Evolutionary conservation across 2,113 vertebrate genomes (phyloP), one percentile per base, ranked within the genome.

Genomic region (Taxidea taxus): DNA sequence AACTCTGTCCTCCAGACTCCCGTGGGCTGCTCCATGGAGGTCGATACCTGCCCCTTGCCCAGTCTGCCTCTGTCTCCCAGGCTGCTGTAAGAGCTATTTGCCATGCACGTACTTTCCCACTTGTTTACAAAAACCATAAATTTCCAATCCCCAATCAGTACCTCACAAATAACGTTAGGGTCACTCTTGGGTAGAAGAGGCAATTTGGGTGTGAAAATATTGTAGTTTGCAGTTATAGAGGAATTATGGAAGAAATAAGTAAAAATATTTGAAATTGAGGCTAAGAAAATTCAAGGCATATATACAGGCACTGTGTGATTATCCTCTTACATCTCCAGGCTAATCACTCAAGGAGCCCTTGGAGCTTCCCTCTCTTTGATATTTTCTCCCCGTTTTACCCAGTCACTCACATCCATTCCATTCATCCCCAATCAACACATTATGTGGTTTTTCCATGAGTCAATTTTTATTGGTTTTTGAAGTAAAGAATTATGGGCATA

Each of bases 391-490:
- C 16, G 2, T 37, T 54, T 31, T 27, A 23, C 68, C 84, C 34
- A 23, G 70, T 39, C 42, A 39, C n/a, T 58, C 68, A 60, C 85
- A 92, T 84, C 68, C 68, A 60, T 62, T n/a, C 75, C 92, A 91
- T 42, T 95, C 90, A 87, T 58, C 23, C 58, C 84, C 72, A 97
- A 64, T 95, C 90, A 97, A 94, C 95, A 97, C 92, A 88, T 51
- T 16, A 95, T 81, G 49, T 83, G 66, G 15, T 83, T 97, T 95
- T 95, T 56, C 81, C 77, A 82, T 80, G 77, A 97, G 95, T 90
- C 77, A 60, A 51, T 91, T 74, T 98, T 98, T 98, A 98, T 98
- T 98, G 51, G 64, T 68, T 85, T 97, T 96, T 78, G 87, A 96
- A 91, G 68, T 89, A 87, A 87, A 62, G 83, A 86, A 87, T 95